phyloP scores from a whole-genome alignment of 1,140 invertebrate species.

The Holotrichia oblita region DNA sequence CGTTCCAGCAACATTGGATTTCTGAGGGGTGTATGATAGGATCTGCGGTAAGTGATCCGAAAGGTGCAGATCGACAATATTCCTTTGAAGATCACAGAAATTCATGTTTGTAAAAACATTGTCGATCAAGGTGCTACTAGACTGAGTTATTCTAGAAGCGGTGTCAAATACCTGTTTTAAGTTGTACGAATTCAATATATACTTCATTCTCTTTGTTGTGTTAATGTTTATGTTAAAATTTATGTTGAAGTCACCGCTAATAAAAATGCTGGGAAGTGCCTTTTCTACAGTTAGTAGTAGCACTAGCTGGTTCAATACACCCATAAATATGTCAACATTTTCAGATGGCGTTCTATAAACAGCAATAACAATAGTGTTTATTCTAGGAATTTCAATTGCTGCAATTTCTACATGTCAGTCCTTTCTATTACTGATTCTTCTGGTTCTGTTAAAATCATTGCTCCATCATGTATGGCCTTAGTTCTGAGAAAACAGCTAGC shows the following conservation, averaged over 20 bases:
- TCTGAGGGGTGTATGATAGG: no score
- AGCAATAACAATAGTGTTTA: not conserved
- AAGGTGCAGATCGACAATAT: no score
- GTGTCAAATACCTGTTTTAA: conserved; percentile 1
- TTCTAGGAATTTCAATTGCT: not conserved
- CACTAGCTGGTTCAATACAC: not conserved
- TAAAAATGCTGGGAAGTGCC: not conserved
- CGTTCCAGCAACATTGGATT: no score
- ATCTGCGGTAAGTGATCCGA: no score
- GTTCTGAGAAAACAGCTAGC: conserved; percentile 1
- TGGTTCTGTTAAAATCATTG: not conserved
- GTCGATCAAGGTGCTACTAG: no score
- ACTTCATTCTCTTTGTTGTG: not conserved
- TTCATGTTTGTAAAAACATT: no score
- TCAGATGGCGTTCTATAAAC: not conserved
- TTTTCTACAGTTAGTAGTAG: not conserved
- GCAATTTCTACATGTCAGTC: conserved; percentile 1
- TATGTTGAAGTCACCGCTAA: not conserved
- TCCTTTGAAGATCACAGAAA: no score
- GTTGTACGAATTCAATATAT: not conserved
- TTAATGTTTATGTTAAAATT: not conserved
- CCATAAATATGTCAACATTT: not conserved
- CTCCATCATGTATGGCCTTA: no score
- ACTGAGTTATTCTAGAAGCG: conserved; percentile 7
- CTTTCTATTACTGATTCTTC: not conserved